Evolutionary conservation across 2,888 invertebrate genomes (phyloP).

Genomic region (Rutpela maculata): DNA sequence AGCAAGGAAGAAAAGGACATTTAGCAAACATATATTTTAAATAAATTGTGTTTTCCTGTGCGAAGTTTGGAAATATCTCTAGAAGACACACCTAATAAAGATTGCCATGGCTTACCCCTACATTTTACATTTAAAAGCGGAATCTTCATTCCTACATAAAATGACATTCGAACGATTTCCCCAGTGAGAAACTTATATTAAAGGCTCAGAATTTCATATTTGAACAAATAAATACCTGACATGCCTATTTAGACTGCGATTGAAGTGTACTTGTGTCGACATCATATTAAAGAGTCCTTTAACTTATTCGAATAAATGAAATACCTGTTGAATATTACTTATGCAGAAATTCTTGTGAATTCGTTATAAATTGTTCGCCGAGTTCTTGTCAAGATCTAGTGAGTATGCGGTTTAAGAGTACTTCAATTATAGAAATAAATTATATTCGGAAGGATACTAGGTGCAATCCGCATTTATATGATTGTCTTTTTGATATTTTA

Average conservation of each 20-base stretch:
- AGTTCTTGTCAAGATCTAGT: not conserved
- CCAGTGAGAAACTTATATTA: not conserved
- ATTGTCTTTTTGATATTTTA: too few relatives aligned
- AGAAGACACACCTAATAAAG: not conserved
- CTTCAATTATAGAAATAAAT: too few relatives aligned
- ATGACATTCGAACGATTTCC: not conserved
- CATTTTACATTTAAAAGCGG: slow-evolving; percentile 6
- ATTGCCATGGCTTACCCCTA: not conserved
- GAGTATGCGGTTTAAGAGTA: not conserved
- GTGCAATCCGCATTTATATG: too few relatives aligned
- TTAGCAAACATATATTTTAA: too few relatives aligned
- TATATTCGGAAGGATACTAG: too few relatives aligned
- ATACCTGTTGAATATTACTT: not conserved
- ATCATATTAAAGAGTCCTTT: not conserved
- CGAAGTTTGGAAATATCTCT: not conserved
- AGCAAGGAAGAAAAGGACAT: too few relatives aligned
- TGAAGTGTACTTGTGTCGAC: not conserved
- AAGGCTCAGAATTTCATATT: slow-evolving; percentile 3
- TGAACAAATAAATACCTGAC: slow-evolving; percentile 3
- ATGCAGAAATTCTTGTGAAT: not conserved
- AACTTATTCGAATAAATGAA: slow-evolving; percentile 7
- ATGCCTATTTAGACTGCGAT: not conserved
- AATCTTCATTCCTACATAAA: not conserved
- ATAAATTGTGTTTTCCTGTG: too few relatives aligned
- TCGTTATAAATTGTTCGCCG: not conserved